Evolutionary conservation across 2,888 invertebrate genomes (phyloP).

Genomic region (Empis livida): DNA sequence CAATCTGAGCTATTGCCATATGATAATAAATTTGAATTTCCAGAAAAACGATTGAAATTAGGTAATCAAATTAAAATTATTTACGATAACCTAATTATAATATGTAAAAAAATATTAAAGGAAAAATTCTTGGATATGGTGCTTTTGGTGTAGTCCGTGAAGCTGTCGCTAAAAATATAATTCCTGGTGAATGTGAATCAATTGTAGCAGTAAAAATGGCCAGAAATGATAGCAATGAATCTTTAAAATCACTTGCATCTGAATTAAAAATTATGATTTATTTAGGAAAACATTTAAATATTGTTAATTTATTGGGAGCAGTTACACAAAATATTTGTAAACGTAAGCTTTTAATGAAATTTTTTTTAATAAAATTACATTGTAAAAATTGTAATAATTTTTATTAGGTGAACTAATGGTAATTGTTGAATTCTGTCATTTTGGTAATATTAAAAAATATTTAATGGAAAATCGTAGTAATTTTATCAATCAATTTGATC

Average conservation of each 20-base stretch:
- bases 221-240: slow-evolving; percentile 51
- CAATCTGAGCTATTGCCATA: slow-evolving; percentile 47
- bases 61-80: slow-evolving; percentile 7
- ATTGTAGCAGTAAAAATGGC: slow-evolving; percentile 88
- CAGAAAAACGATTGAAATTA: slow-evolving; percentile 56
- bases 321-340: slow-evolving; percentile 74
- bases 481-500: slow-evolving; percentile 64
- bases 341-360: slow-evolving; percentile 42
- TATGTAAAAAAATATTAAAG: slow-evolving; percentile 32
- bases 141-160: slow-evolving; percentile 86
- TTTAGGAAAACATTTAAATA: slow-evolving; percentile 78
- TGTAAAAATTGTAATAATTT: neutral
- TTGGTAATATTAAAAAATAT: slow-evolving; percentile 74
- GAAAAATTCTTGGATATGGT: slow-evolving; percentile 73
- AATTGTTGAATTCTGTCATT: slow-evolving; percentile 80
- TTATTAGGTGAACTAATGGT: slow-evolving; percentile 43
- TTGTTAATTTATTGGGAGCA: slow-evolving; percentile 82
- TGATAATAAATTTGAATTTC: slow-evolving; percentile 80
- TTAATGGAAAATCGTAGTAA: slow-evolving; percentile 58
- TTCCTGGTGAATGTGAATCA: slow-evolving; percentile 52
- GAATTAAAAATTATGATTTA: slow-evolving; percentile 89
- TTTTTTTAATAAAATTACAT: neutral
- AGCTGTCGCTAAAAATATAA: slow-evolving; percentile 65
- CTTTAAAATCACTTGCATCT: slow-evolving; percentile 70
- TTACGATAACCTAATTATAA: neutral